A percentile compares a stretch with the other conserved stretches of the same genome.
These are phyloP conservation scores for Mesochorus sp. DNA, from an alignment of 2,888 invertebrate species.

Conservation along the genomic window DNA sequence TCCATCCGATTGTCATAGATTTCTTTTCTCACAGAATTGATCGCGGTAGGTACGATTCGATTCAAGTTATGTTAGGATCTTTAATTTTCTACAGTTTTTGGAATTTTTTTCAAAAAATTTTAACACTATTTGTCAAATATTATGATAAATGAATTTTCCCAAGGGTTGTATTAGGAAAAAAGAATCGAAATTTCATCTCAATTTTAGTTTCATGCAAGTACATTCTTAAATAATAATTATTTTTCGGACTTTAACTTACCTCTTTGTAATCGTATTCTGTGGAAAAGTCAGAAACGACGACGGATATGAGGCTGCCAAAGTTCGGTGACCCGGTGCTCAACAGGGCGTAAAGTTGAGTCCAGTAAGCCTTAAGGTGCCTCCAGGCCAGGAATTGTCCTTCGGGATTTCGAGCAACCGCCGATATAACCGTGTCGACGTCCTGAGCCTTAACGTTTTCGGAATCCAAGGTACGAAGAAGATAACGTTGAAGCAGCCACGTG, in stretches of 20 bases:
- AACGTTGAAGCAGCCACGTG: constrained; percentile 92
- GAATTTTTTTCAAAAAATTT: neutral
- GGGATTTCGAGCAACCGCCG: constrained; percentile 88
- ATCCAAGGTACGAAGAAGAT: constrained; percentile 89
- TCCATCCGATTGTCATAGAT: too few relatives aligned
- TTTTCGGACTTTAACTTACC: constrained; percentile 83
- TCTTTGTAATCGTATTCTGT: constrained; percentile 90
- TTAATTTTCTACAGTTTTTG: too few relatives aligned
- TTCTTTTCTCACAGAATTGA: too few relatives aligned
- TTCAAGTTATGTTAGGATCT: too few relatives aligned
- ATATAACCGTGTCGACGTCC: constrained; percentile 88
- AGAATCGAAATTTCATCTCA: too few relatives aligned
- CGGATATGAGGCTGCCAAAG: constrained; percentile 86
- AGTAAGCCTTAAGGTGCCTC: constrained; percentile 89
- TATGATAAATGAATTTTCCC: neutral
- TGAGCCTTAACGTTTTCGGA: constrained; percentile 87
- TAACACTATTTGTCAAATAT: neutral
- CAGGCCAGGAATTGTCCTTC: constrained; percentile 88
- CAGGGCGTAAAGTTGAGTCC: constrained; percentile 85
- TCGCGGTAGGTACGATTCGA: too few relatives aligned
- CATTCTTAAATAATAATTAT: too few relatives aligned
- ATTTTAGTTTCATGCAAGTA: too few relatives aligned
- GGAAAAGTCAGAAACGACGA: constrained; percentile 87
- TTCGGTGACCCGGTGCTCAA: constrained; percentile 87
- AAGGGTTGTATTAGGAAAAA: too few relatives aligned